These are phyloP conservation scores for Pammene aurita DNA, from an alignment of 2,888 invertebrate species.

Conservation along the genomic window DNA sequence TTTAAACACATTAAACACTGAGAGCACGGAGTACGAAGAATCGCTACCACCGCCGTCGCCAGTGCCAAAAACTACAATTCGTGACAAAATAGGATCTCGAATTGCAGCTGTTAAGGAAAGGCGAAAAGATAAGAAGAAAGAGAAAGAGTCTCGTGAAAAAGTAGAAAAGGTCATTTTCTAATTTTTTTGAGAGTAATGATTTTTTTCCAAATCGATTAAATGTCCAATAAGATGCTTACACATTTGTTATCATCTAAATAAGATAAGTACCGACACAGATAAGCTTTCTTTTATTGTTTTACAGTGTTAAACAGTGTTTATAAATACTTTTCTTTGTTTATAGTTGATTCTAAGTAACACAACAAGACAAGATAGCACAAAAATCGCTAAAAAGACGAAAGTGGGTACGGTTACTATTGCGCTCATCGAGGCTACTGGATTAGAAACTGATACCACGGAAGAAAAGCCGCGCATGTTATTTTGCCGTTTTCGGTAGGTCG, in stretches of 20 bases:
- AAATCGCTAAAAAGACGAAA: constrained; percentile 60
- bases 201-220: too few species aligned
- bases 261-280: too few species aligned
- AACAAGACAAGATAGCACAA: constrained; percentile 57
- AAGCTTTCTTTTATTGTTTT: not conserved
- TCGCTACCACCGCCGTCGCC: constrained; percentile 52
- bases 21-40: constrained; percentile 54
- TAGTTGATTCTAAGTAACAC: constrained; percentile 72
- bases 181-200: not conserved
- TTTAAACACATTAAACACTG: constrained; percentile 60
- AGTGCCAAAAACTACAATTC: constrained; percentile 58
- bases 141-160: constrained; percentile 53
- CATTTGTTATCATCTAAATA: too few species aligned
- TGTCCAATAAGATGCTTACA: too few species aligned
- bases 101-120: constrained; percentile 62
- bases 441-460: constrained; percentile 90
- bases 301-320: not conserved
- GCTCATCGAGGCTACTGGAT: constrained; percentile 94
- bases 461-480: constrained; percentile 91
- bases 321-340: constrained; percentile 42
- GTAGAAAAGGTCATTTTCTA: constrained; percentile 63
- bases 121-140: constrained; percentile 59
- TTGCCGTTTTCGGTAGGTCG: constrained; percentile 92
- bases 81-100: constrained; percentile 64
- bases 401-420: constrained; percentile 94